Base-by-base conservation (phyloP, 2,113 vertebrate genomes). In the Rhea americana region DNA sequence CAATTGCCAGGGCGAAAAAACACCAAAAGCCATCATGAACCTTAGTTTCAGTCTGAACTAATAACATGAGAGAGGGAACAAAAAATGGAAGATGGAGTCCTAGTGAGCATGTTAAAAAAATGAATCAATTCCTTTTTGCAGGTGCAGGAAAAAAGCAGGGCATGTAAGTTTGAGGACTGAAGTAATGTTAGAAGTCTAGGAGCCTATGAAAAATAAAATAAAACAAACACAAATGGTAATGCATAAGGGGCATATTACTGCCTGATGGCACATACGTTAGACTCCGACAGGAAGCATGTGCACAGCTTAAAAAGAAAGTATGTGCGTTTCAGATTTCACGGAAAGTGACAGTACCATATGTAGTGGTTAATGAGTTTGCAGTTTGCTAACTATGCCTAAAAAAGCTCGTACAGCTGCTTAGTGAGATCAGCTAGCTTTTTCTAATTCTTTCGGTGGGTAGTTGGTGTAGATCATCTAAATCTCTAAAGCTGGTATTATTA, bases 291-390 rank as follows among this genome's bases (percentile, higher is more conserved):
- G 85, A 95, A 96, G 66, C 95, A 96, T 94, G 95, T 94, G 90
- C 78, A 82, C 73, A 93, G 82, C 93, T 93, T 89, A 30, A 77
- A 35, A 95, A 53, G 77, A 89, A 95, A 94, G 91, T 86, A 95
- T 87, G 93, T 21, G 87, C 90, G 94, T n/a, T 74, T 95, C 93
- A 90, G 91, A 89, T 95, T 91, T 90, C 93, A 94, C 79, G 70
- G 88, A 90, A 97, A 96, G 95, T 97, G 97, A 96, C 96, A 97
- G 95, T 93, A 94, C 96, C 96, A 96, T 95, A 94, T 97, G 96
- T 91, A 89, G 74, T n/a, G 43, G 32, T 79, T 96, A 97, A 96
- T 96, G 93, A 96, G 92, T 90, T 89, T 94, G 85, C 82, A 91
- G 93, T 94, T 96, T 95, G 91, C 94, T 95, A 97, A 96, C 76